These are phyloP conservation scores for Eulithis prunata DNA, from an alignment of 2,888 invertebrate genomes.

Conservation along the genomic window DNA sequence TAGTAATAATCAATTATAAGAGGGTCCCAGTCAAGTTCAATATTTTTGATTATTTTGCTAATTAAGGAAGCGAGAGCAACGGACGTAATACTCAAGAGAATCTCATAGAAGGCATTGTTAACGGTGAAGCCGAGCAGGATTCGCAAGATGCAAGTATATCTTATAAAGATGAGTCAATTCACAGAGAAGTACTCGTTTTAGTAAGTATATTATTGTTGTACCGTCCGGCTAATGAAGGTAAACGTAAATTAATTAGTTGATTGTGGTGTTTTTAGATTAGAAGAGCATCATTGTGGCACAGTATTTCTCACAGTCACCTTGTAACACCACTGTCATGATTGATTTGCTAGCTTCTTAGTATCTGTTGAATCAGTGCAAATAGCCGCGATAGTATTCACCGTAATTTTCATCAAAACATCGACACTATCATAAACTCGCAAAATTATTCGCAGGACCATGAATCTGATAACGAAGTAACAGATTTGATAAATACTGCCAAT, in stretches of 20 bases:
- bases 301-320: conserved; percentile 73
- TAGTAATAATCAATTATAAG: conserved; percentile 61
- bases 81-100: conserved; percentile 77
- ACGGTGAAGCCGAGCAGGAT: conserved; percentile 76
- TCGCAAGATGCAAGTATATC: conserved; percentile 79
- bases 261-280: conserved; percentile 80
- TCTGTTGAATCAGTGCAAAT: conserved; percentile 56
- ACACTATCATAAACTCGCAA: conserved; percentile 6
- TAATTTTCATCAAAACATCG: conserved; percentile 1
- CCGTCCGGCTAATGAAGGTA: conserved; percentile 70
- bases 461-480: conserved; percentile 87
- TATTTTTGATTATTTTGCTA: conserved; percentile 82
- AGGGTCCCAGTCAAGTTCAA: conserved; percentile 82
- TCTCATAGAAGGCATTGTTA: conserved; percentile 80
- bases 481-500: conserved; percentile 89
- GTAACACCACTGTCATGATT: conserved; percentile 75
- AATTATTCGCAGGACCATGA: conserved; percentile 69
- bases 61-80: conserved; percentile 79
- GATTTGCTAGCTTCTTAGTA: conserved; percentile 81
- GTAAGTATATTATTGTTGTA: conserved; percentile 71
- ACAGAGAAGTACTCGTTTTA: conserved; percentile 72
- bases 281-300: conserved; percentile 75
- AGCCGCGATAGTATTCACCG: conserved; percentile 60
- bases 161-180: conserved; percentile 67
- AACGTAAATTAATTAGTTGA: conserved; percentile 67